Base-by-base conservation (phyloP, 2,888 invertebrate genomes). In the Luperina testacea region DNA sequence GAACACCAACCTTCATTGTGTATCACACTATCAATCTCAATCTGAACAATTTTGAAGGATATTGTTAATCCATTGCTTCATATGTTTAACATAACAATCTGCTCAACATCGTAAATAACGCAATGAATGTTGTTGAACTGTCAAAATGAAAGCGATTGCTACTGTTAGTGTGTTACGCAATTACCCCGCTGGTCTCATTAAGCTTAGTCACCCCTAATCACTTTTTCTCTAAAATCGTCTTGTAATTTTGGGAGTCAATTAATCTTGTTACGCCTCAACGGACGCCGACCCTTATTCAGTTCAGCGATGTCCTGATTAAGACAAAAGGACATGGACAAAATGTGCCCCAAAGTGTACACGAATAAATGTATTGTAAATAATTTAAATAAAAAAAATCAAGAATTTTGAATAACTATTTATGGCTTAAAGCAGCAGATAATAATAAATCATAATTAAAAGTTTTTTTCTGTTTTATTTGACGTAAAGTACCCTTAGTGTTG, bases 241-340 rank as follows among this genome's bases (percentile, higher is more conserved):
- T 24, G 32, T 53, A 71, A 75, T 74, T 69, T 53, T 48, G 51
- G 2, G 13, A 75, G 51, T 38, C 59, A 8, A 83, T 83, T 59
- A 83, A 83, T 86, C 86, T 82, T 59, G 63, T 68, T 53, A 71
- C 63, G 61, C 72, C 65, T 86, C 72, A 83, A 70, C 77, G 57
- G 38, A 82, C 38, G 20, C 59, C n/a, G n/a, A 70, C n/a, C 74
- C 67, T 78, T 63, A 78, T 63, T 71, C 42, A 71, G 63, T 38
- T 77, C 53, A 63, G 57, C 82, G 9, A 64, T 74, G 71, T 74
- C 77, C 61, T 72, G 73, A 83, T 74, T 72, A 86, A 83, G 71
- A 81, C 73, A 83, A 74, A 83, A 32, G n/a, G n/a, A n/a, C n/a
- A n/a, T n/a, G n/a, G n/a, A n/a, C n/a, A n/a, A n/a, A n/a, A n/a